A percentile compares a stretch with the other conserved stretches of the same genome.
Evolutionary conservation across 2,113 vertebrate genomes (phyloP).

Genomic region (Prunella himalayana): DNA sequence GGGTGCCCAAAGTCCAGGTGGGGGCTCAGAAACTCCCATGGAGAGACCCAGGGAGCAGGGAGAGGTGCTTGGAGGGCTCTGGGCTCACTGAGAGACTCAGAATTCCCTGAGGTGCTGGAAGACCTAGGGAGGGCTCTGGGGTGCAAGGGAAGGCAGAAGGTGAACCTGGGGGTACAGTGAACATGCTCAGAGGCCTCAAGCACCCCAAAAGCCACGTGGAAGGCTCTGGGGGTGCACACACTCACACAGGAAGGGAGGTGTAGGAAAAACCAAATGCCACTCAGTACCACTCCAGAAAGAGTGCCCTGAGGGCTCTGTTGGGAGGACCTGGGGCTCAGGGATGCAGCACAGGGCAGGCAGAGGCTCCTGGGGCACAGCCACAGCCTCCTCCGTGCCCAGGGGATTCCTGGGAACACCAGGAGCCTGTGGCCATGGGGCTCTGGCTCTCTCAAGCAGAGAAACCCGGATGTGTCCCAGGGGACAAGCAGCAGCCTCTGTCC

Average conservation of each 20-base stretch:
- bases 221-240: neutral
- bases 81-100: neutral
- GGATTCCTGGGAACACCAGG: neutral
- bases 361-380: neutral
- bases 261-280: neutral
- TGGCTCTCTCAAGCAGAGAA: neutral
- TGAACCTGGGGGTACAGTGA: neutral
- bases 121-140: fast-evolving
- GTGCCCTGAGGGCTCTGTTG: neutral
- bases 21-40: neutral
- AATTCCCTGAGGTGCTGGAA: neutral
- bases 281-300: neutral
- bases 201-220: neutral
- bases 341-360: neutral
- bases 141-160: neutral
- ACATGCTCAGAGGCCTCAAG: neutral
- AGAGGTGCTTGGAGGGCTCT: neutral
- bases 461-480: fast-evolving
- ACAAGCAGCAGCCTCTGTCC: neutral
- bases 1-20: fast-evolving
- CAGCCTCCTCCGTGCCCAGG: fast-evolving
- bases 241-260: neutral
- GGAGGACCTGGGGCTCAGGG: fast-evolving
- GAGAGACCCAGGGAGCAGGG: neutral
- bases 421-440: fast-evolving